These are phyloP conservation scores for Drosophila lacertosa DNA, from an alignment of 1,140 invertebrate species.

Conservation along the genomic window DNA sequence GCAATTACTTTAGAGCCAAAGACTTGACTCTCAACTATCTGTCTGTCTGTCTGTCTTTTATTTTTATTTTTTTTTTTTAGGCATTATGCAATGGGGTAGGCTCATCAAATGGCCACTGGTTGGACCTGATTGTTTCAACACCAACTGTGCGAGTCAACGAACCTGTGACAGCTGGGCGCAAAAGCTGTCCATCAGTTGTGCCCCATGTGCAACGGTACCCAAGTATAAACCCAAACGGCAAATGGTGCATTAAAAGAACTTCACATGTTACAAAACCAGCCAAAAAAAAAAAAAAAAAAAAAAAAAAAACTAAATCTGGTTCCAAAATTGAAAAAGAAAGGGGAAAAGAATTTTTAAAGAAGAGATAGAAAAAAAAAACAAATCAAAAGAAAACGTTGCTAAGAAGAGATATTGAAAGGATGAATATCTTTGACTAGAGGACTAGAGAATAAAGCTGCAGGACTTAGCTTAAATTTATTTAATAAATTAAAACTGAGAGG, in stretches of 20 bases:
- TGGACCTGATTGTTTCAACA: constrained; percentile 78
- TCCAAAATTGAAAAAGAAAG: constrained; percentile 23
- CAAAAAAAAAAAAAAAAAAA: constrained; percentile 24
- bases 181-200: constrained; percentile 52
- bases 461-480: no score
- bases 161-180: constrained; percentile 77
- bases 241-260: constrained; percentile 68
- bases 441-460: no score
- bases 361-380: constrained; percentile 3
- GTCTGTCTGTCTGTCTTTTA: constrained; percentile 33
- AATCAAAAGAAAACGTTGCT: neutral
- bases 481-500: no score
- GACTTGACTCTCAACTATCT: neutral
- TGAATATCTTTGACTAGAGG: no score
- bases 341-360: constrained; percentile 13
- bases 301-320: no score
- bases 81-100: constrained; percentile 66
- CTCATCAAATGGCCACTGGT: constrained; percentile 57
- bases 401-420: neutral
- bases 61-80: no score
- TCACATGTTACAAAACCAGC: constrained; percentile 59
- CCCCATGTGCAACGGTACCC: constrained; percentile 66
- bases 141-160: constrained; percentile 67
- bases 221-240: constrained; percentile 58
- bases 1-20: constrained; percentile 30